Conservation (phyloP, 2,888 invertebrate species). For the Lycocerus yunnanus region DNA sequence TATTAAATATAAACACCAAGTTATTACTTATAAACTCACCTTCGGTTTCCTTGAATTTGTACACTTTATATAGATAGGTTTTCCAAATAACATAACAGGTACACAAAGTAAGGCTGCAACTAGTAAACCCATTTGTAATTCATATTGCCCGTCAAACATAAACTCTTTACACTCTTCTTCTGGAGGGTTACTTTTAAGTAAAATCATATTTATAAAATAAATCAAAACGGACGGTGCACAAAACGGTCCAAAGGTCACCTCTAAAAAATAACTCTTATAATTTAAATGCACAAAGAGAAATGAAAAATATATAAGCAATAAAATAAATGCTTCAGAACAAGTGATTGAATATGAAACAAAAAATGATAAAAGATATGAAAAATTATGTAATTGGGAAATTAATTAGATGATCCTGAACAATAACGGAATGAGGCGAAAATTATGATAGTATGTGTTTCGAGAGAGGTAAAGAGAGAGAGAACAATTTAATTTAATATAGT, state of each 20-base stretch:
- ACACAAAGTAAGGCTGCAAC: slow-evolving; percentile 82
- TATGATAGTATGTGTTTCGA: too few species aligned
- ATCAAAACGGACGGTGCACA: slow-evolving; percentile 98
- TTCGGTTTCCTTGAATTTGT: slow-evolving; percentile 45
- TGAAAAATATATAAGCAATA: too few species aligned
- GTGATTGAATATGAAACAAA: too few species aligned
- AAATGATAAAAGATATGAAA: too few species aligned
- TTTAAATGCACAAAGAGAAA: too few species aligned
- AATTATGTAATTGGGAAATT: too few species aligned
- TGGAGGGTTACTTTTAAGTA: slow-evolving; percentile 71
- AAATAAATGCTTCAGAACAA: too few species aligned
- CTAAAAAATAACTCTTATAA: slow-evolving; percentile 13
- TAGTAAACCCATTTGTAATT: slow-evolving; percentile 79
- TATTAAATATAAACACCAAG: not conserved
- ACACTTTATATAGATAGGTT: slow-evolving; percentile 81
- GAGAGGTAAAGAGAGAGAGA: too few species aligned
- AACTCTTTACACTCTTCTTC: slow-evolving; percentile 61
- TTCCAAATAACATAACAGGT: slow-evolving; percentile 93
- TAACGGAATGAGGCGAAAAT: too few species aligned
- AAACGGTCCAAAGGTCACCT: slow-evolving; percentile 46
- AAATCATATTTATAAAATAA: slow-evolving; percentile 98
- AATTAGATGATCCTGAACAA: too few species aligned
- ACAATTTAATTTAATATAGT: too few species aligned
- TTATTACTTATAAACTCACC: slow-evolving; percentile 23
- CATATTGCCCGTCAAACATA: slow-evolving; percentile 75